These are phyloP conservation scores for Platanista minor DNA, from an alignment of 2,113 vertebrate genomes.

Conservation along the genomic window DNA sequence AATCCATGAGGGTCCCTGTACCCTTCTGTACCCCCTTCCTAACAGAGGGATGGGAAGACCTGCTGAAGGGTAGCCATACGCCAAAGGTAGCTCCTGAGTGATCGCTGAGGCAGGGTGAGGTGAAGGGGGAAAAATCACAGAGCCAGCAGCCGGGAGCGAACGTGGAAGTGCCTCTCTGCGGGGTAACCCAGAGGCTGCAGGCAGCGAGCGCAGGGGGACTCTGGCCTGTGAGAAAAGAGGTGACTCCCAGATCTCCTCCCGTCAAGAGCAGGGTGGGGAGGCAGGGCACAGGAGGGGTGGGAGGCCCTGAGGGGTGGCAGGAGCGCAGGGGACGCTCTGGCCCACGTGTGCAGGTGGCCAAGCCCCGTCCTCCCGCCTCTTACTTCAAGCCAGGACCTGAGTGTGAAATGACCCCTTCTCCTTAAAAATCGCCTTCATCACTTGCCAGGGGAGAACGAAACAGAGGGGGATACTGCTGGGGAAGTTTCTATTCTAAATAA, in stretches of 20 bases:
- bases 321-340: background rate
- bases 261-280: background rate
- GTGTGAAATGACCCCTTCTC: background rate
- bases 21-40: background rate
- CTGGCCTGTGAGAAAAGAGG: background rate
- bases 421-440: background rate
- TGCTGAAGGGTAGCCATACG: background rate
- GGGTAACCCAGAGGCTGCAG: background rate
- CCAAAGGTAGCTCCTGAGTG: background rate
- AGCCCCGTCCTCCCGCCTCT: background rate
- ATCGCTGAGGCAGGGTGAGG: background rate
- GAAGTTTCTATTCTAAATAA: background rate
- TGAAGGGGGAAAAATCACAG: background rate
- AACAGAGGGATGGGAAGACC: background rate
- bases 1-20: background rate
- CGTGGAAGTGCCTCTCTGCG: background rate
- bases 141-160: background rate
- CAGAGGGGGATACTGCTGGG: background rate
- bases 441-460: background rate
- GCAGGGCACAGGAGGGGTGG: background rate
- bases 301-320: background rate
- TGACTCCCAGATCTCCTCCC: background rate
- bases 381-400: background rate
- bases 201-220: background rate
- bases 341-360: background rate